Evolutionary conservation across 2,113 vertebrate species (phyloP), one percentile per base, ranked within the genome.

Genomic region (Gavia stellata): DNA sequence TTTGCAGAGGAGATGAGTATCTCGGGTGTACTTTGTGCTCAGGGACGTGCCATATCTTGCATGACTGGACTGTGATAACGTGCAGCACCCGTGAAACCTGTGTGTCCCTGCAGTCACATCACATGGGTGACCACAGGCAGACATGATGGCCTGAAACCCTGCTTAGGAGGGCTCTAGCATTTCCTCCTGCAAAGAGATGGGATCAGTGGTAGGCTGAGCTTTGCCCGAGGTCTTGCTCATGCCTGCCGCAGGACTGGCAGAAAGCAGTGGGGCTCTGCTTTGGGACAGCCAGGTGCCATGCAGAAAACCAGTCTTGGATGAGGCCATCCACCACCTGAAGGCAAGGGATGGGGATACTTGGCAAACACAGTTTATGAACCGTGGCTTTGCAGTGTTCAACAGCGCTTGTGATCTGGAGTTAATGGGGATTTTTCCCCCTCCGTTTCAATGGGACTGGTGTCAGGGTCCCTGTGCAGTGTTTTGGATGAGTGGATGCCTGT

Each of bases 131-230:
- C 33, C 31, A 4, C 44, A 45, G 62, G 55, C 53, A 34, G 81
- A 31, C 8, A 4, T 0, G 0, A 3, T 21, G 63, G 36, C 50
- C 70, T 16, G 14, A 42, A 56, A 42, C 12, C 20, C 58, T 2
- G 0, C 12, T 70, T 7, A 17, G 45, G 50, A 84, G 45, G 28
- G 19, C 28, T 82, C n/a, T 82, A 75, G 26, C 17, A 17, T 36
- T 24, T 68, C 18, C 11, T 62, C 15, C 50, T 34, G 2, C 42
- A 26, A 53, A 33, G 34, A 42, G 8, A 11, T 6, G 47, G 50
- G 19, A 24, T 58, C 7, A 1, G 8, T 29, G 38, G 21, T 10
- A 26, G 23, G 53, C 49, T 82, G 66, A 67, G n/a, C 56, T 62
- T 67, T 87, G 40, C 42, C 38, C 0, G 0, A 26, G 10, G 5